A percentile compares a stretch with the other conserved stretches of the same genome.
These are phyloP conservation scores for Mythimna albipuncta DNA, from an alignment of 2,888 invertebrate species.

Conservation along the genomic window DNA sequence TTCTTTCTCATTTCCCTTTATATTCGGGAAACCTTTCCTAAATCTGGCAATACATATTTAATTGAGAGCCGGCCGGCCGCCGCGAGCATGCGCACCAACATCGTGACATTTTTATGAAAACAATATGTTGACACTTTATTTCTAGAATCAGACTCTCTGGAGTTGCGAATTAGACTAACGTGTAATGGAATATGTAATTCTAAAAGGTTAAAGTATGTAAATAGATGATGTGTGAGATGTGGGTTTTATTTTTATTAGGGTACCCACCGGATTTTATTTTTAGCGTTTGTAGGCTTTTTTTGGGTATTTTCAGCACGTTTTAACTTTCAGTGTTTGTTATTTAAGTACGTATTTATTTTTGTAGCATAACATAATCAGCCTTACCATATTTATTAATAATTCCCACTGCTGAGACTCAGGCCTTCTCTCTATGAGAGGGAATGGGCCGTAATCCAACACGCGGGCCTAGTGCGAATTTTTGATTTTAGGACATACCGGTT, in stretches of 20 bases:
- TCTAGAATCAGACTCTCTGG: constrained; percentile 50
- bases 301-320: not conserved
- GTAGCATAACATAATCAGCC: too few species aligned
- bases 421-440: too few species aligned
- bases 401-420: too few species aligned
- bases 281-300: not conserved
- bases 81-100: constrained; percentile 63
- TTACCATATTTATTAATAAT: too few species aligned
- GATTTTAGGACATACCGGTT: too few species aligned
- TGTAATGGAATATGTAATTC: constrained; percentile 31
- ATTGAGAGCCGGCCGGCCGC: constrained; percentile 62
- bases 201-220: constrained; percentile 24
- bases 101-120: constrained; percentile 61
- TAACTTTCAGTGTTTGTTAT: not conserved
- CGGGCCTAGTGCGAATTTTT: too few species aligned
- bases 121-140: constrained; percentile 67
- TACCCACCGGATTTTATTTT: not conserved
- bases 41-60: constrained; percentile 59
- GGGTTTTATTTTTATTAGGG: constrained; percentile 6
- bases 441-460: too few species aligned
- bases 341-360: not conserved
- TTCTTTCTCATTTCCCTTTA: constrained; percentile 29
- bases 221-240: constrained; percentile 11
- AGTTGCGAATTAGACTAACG: constrained; percentile 42
- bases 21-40: constrained; percentile 31